These are phyloP conservation scores for Trachelus troglodyta DNA, from an alignment of 2,888 invertebrate species.

Conservation along the genomic window DNA sequence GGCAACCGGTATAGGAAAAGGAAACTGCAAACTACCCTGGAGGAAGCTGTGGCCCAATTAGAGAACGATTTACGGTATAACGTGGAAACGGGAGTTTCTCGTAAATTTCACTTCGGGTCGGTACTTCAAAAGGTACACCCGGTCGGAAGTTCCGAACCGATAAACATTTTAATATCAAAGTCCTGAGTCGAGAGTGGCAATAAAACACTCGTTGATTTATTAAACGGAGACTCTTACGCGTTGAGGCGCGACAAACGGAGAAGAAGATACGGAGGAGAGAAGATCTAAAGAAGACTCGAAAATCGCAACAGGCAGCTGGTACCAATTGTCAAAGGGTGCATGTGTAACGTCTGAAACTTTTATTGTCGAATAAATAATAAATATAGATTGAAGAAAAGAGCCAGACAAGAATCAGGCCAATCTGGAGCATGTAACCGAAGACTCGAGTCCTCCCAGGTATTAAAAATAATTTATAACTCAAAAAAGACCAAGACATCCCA, in stretches of 20 bases:
- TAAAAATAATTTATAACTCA: conserved; percentile 52
- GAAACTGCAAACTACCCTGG: no score
- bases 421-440: conserved; percentile 23
- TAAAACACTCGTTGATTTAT: background rate
- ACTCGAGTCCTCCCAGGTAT: conserved; percentile 42
- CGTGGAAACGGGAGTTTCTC: background rate
- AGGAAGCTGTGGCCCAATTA: background rate
- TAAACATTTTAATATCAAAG: conserved; percentile 7
- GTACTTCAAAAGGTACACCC: background rate
- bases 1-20: no score
- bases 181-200: background rate
- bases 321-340: no score
- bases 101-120: background rate
- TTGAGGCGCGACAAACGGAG: background rate
- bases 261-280: conserved; percentile 2
- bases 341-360: no score
- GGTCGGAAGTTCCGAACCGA: background rate
- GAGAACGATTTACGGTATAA: conserved; percentile 4
- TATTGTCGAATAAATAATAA: conserved; percentile 35
- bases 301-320: background rate
- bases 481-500: no score
- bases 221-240: background rate
- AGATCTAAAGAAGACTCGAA: conserved; percentile 13
- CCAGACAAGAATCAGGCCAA: conserved; percentile 17
- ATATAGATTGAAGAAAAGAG: conserved; percentile 41